Evolutionary conservation across 2,888 invertebrate genomes (phyloP).

Genomic region (Microplitis deprimator): DNA sequence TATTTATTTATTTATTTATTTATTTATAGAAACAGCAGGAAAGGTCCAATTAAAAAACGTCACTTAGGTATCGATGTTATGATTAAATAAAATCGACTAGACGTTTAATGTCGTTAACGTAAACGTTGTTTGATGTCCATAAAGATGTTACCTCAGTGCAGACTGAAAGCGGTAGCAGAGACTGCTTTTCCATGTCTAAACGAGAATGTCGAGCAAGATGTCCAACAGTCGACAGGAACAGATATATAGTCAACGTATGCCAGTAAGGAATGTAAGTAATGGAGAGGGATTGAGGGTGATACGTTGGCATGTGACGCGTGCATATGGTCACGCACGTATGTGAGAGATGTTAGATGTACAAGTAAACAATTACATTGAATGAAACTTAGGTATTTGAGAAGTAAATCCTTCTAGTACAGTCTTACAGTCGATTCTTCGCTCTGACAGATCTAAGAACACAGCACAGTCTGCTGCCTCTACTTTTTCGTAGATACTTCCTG

Average conservation of each 20-base stretch:
- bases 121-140: neutral
- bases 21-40: no score
- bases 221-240: slow-evolving; percentile 30
- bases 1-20: no score
- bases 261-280: slow-evolving; percentile 55
- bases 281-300: slow-evolving; percentile 50
- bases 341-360: slow-evolving; percentile 13
- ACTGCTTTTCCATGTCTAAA: slow-evolving; percentile 25
- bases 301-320: slow-evolving; percentile 49
- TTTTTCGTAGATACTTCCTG: neutral
- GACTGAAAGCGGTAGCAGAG: neutral
- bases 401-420: slow-evolving; percentile 15
- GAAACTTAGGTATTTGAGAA: slow-evolving; percentile 11
- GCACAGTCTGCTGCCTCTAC: neutral
- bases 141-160: neutral
- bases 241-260: slow-evolving; percentile 32
- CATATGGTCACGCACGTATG: slow-evolving; percentile 32
- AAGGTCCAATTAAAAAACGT: neutral
- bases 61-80: neutral
- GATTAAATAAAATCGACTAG: neutral
- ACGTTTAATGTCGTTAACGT: neutral
- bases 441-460: slow-evolving; percentile 9
- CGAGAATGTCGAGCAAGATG: slow-evolving; percentile 40
- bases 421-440: neutral
- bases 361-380: slow-evolving; percentile 3